Evolutionary conservation across 2,888 invertebrate genomes (phyloP).

Genomic region (Zhengitettix transpicula): DNA sequence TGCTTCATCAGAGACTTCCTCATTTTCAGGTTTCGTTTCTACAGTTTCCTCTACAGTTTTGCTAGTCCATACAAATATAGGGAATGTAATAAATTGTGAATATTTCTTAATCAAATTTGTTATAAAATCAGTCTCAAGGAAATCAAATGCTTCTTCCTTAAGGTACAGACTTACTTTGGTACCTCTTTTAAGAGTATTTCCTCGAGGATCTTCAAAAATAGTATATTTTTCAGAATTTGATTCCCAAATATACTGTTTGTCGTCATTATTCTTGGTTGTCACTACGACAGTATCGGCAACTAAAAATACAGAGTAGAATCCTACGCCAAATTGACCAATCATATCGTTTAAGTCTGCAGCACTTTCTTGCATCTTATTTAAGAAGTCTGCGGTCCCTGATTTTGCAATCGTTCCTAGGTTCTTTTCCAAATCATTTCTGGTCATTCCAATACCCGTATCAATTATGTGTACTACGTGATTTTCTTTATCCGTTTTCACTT

Average conservation of each 20-base stretch:
- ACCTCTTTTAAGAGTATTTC: background rate
- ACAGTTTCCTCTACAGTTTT: background rate
- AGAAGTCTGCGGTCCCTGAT: constrained; percentile 91
- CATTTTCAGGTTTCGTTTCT: background rate
- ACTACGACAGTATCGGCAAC: constrained; percentile 2
- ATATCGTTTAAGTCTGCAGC: background rate
- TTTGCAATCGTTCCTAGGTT: constrained; percentile 98
- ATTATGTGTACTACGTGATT: constrained; percentile 80
- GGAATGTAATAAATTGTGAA: background rate
- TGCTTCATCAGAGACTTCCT: background rate
- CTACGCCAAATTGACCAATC: constrained; percentile 4
- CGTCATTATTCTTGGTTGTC: background rate
- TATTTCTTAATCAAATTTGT: background rate
- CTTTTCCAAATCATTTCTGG: constrained; percentile 76
- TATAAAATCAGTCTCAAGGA: background rate
- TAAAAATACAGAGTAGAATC: constrained; percentile 4
- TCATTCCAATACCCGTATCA: constrained; percentile 97
- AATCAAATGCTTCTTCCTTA: background rate
- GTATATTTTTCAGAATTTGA: background rate
- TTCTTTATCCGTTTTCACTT: constrained; percentile 66
- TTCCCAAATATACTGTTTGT: background rate
- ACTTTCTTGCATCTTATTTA: constrained; percentile 70
- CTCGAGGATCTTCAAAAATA: background rate
- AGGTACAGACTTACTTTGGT: background rate
- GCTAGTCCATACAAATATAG: background rate